Evolutionary conservation across 1,140 invertebrate genomes (phyloP), one percentile per base, ranked within the genome.

Genomic region (Drosophila sp.): DNA sequence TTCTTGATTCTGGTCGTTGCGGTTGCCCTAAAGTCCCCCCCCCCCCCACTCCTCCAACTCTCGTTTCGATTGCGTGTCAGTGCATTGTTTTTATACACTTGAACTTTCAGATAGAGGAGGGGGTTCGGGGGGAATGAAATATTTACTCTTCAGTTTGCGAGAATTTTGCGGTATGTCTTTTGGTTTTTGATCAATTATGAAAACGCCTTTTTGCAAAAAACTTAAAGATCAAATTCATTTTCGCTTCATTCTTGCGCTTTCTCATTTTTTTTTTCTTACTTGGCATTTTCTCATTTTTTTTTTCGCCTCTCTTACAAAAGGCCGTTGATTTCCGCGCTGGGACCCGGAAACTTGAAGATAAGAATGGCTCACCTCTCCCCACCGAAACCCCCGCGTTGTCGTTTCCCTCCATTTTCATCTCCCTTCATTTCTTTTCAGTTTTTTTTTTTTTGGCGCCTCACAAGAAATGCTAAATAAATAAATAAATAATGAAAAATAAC

Each of bases 401-500:
- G 10, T 38, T 50, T 25, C 44, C 10, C 44, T 25, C 5, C 44
- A n/a, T 57, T n/a, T 33, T 57, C 55, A 32, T 57, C 32, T 57
- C 29, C 11, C 38, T 64, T 64, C 61, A 50, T 50, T 25, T 25
- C 44, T 27, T 50, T 44, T 44, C 10, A 6, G 23, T n/a, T 25
- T 7, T 41, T 17, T 41, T 50, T 10, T 44, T 44, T 44, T 10
- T 25, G 25, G 25, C 44, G 23, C 44, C 44, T 50, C 44, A 68
- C 68, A 55, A 79, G 64, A 77, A 73, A 66, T 82, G 66, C 64
- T 65, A 82, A 87, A 82, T 87, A 86, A 86, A 86, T 86, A 85
- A 86, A 86, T 86, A 85, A 86, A 82, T 85, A 86, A 85, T 81
- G 75, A 75, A 85, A 81, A 79, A 82, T 81, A 81, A 72, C 75